phyloP scores from a whole-genome alignment of 2,888 invertebrate species.

The Apamea anceps region DNA sequence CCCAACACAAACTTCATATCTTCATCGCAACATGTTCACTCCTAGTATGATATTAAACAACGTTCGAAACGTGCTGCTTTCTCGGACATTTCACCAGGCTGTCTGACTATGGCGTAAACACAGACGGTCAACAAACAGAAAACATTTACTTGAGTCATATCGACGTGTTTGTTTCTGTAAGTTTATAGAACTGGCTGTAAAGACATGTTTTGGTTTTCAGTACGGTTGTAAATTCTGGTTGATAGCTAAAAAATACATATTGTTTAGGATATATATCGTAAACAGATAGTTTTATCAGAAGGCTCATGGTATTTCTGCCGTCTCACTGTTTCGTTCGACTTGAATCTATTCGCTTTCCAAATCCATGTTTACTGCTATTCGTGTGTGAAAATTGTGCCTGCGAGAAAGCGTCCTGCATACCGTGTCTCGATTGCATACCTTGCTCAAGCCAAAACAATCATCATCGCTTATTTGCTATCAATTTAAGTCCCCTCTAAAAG shows the following conservation, averaged over 20 bases:
- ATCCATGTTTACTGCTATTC: conserved; percentile 18
- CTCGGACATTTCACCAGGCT: conserved; percentile 48
- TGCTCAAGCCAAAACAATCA: conserved; percentile 19
- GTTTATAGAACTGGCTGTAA: conserved; percentile 35
- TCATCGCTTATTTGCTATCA: neutral
- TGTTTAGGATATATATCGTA: conserved; percentile 31
- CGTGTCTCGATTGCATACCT: neutral
- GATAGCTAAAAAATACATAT: conserved; percentile 20
- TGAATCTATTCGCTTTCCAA: conserved; percentile 17
- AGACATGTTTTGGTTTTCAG: conserved; percentile 15
- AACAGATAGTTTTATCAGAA: conserved; percentile 27
- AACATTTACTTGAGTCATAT: conserved; percentile 37
- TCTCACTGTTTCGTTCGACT: neutral
- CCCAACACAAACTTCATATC: conserved; percentile 3
- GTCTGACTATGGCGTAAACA: conserved; percentile 33
- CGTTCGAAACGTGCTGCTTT: conserved; percentile 34
- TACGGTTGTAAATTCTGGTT: conserved; percentile 28
- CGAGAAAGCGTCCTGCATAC: conserved; percentile 37
- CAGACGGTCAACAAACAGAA: conserved; percentile 42
- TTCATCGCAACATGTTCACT: conserved; percentile 28
- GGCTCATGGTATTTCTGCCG: conserved; percentile 5
- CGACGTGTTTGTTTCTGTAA: conserved; percentile 44
- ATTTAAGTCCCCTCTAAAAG: neutral
- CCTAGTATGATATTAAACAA: conserved; percentile 51
- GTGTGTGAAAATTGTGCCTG: conserved; percentile 35